Base-by-base conservation (phyloP, 2,888 invertebrate species). In the Ypsolopha scabrella region DNA sequence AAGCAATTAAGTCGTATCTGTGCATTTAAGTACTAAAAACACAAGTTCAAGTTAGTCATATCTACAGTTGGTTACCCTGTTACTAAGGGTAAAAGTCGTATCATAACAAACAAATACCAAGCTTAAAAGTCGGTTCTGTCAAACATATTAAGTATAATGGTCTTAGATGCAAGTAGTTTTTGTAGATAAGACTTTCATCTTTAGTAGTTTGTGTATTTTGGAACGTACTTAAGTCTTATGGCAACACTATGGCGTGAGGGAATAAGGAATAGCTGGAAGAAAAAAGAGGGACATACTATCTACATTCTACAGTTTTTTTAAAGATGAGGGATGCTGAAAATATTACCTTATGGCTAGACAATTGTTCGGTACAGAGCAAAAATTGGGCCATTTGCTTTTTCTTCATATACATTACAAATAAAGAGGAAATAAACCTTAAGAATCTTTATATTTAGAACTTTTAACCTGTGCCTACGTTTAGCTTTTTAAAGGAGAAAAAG, bases 191-290 rank as follows among this genome's bases (percentile, higher is more conserved):
- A 41, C 41, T 41, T 41, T 41, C 6, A 41, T n/a, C 41, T 41
- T 41, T 41, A 41, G 41, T 41, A 41, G 41, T 41, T 41, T 41
- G 11, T 11, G 11, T 11, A 41, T 41, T 41, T 41, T 14, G 13
- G 41, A 13, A 11, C 41, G 41, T 11, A 41, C 41, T n/a, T 41
- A 41, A 7, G 41, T 41, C 14, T 41, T 11, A 41, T 41, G 41
- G 41, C 41, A 41, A 41, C 41, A 41, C 41, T 11, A 41, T 52
- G 52, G 52, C 43, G 48, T 48, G 52, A 52, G 11, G 52, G 43
- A 11, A n/a, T n/a, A n/a, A n/a, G n/a, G n/a, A n/a, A 52, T 52
- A 48, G 52, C 52, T 43, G 52, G 52, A 41, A 13, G 48, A 7
- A 52, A 52, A 48, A 41, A 52, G 35, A 36, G 43, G 9, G 52